Percentiles rank a stretch among this genome's conserved stretches.
phyloP scores from a whole-genome alignment of 2,797 vertebrate species.

The Gorsachius magnificus region DNA sequence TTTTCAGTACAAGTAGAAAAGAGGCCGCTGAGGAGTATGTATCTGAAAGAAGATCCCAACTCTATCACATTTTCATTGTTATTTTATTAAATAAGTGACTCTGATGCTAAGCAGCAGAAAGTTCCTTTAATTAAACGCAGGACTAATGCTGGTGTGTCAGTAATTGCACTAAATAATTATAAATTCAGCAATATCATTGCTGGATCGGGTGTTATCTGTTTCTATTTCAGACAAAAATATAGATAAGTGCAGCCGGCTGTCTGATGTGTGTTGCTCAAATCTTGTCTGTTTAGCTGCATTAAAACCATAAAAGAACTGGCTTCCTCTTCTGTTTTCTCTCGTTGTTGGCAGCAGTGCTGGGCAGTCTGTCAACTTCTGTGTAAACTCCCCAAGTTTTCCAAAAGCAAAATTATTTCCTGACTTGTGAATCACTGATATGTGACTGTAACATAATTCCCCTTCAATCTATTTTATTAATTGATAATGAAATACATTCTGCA shows the following conservation, averaged over 20 bases:
- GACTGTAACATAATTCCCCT: neutral
- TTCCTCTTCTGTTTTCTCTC: constrained; percentile 17
- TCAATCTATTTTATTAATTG: neutral
- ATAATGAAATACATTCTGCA: neutral
- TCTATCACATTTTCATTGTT: neutral
- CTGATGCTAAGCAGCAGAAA: neutral
- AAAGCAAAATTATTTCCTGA: constrained; percentile 19
- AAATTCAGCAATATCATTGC: neutral
- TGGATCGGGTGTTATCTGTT: neutral
- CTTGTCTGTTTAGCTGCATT: constrained; percentile 39
- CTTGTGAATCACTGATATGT: constrained; percentile 1
- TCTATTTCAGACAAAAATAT: neutral
- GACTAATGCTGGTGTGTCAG: neutral
- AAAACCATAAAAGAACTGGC: constrained; percentile 66
- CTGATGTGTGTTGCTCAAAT: constrained; percentile 12
- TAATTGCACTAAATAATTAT: neutral
- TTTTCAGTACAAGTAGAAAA: neutral
- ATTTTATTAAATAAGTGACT: neutral
- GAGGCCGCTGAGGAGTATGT: neutral
- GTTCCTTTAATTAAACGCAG: neutral
- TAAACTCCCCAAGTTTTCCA: constrained; percentile 57
- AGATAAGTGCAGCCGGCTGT: neutral
- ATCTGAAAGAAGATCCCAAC: neutral
- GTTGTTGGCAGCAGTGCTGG: constrained; percentile 58
- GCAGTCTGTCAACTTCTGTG: constrained; percentile 48